Percentiles rank a stretch among this genome's conserved stretches.
Evolutionary conservation across 2,797 vertebrate species (phyloP).

Genomic region (Synaphobranchus kaupii): DNA sequence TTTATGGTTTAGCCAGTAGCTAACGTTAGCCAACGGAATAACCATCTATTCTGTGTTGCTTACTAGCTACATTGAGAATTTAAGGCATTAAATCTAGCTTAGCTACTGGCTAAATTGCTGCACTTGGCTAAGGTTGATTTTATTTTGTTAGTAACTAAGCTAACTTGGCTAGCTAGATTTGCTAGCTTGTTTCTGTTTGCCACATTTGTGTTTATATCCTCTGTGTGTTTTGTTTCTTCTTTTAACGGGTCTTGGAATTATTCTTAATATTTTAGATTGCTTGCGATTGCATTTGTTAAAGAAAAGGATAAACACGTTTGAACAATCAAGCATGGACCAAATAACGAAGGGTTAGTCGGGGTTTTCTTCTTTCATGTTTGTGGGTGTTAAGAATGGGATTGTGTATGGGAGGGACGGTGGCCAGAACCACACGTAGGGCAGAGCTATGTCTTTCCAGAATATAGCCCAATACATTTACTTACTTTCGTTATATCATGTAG

Average conservation of each 20-base stretch:
- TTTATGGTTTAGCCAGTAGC: neutral
- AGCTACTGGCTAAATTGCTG: neutral
- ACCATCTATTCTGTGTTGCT: neutral
- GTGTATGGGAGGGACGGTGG: slow-evolving; percentile 41
- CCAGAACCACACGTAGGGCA: slow-evolving; percentile 25
- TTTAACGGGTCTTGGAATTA: slow-evolving; percentile 52
- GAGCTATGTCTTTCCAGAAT: slow-evolving; percentile 1
- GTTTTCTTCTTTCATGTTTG: slow-evolving; percentile 49
- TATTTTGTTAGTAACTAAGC: slow-evolving; percentile 6
- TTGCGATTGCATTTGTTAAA: slow-evolving; percentile 53
- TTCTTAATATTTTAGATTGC: slow-evolving; percentile 58
- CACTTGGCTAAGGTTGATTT: slow-evolving; percentile 31
- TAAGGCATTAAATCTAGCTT: neutral
- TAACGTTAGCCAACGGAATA: neutral
- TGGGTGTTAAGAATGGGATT: slow-evolving; percentile 39
- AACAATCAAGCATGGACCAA: slow-evolving; percentile 56
- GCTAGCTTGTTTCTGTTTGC: slow-evolving; percentile 9
- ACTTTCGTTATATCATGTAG: neutral
- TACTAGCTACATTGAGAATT: neutral
- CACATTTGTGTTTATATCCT: slow-evolving; percentile 39
- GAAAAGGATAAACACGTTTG: slow-evolving; percentile 57
- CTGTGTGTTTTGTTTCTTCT: slow-evolving; percentile 39
- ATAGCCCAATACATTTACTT: neutral
- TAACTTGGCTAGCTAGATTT: neutral
- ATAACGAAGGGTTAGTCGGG: slow-evolving; percentile 56